Evolutionary conservation across 2,888 invertebrate genomes (phyloP).

Genomic region (Melieria crassipennis): DNA sequence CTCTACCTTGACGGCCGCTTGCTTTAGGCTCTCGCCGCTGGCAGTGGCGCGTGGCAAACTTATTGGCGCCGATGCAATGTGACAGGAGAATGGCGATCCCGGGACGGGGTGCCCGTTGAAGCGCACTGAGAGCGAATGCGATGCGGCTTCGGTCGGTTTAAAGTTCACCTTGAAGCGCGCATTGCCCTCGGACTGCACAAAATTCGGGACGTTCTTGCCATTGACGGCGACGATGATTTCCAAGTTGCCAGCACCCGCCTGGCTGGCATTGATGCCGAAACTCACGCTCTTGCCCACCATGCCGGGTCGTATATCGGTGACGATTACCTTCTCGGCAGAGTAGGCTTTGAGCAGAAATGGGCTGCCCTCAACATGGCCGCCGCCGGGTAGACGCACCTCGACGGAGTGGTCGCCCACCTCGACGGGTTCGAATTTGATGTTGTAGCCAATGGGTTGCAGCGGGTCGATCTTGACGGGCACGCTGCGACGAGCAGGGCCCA

Average conservation of each 20-base stretch:
- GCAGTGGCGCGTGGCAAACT: constrained; percentile 71
- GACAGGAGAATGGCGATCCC: constrained; percentile 95
- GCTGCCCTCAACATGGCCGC: constrained; percentile 90
- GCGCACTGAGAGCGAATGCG: constrained; percentile 89
- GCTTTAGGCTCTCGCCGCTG: constrained; percentile 62
- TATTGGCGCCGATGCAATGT: constrained; percentile 72
- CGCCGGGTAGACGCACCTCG: constrained; percentile 73
- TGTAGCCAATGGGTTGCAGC: constrained; percentile 65
- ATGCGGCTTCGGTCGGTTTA: constrained; percentile 92
- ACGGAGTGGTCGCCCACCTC: constrained; percentile 95
- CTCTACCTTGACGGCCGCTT: constrained; percentile 64
- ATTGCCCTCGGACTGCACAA: constrained; percentile 96
- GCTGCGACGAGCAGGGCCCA: constrained; percentile 78
- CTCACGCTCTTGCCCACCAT: constrained; percentile 92
- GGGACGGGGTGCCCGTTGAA: constrained; percentile 81
- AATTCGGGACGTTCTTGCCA: constrained; percentile 97
- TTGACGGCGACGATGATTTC: constrained; percentile 98
- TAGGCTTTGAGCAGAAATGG: constrained; percentile 97
- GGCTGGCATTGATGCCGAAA: constrained; percentile 88
- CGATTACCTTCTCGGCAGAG: constrained; percentile 93
- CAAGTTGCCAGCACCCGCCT: constrained; percentile 92
- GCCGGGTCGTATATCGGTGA: constrained; percentile 91
- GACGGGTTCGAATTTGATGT: constrained; percentile 80
- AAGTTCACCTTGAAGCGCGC: constrained; percentile 95
- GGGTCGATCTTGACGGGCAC: constrained; percentile 73